Evolutionary conservation across 2,888 invertebrate species (phyloP), one percentile per base, ranked within the genome.

Genomic region (Agrilus cyanescens): DNA sequence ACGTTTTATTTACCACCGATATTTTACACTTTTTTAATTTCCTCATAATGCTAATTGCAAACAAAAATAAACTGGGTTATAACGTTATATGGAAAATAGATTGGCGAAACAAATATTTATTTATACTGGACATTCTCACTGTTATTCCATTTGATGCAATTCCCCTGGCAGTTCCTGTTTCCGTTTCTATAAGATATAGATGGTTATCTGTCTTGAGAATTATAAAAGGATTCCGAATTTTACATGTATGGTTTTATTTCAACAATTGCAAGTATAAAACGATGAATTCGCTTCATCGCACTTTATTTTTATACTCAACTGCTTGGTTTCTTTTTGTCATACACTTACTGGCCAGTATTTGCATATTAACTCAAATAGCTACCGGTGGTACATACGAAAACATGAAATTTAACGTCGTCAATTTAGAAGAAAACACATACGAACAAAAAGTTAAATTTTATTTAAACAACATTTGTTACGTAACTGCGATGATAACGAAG

Each of bases 121-220:
- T 41, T 36, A 37, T 32, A 14, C 25, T 47, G 3, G 38, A 40
- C 12, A 16, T 52, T 8, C 14, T 45, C 2, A 41, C 42, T 13
- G 12, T 46, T 4, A 14, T 52, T 25, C 50, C 50, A 3, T 33
- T 50, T 7, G 50, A 52, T 25, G 32, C 46, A 7, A 20, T 50
- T 10, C 25, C 41, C 16, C 45, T 48, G 38, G 30, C 37, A 29
- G 32, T 46, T 7, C 43, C 49, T 4, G 12, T 14, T 1, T 5
- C 25, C 5, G 12, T 14, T 7, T 36, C 35, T 30, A 4, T 36
- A 4, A 38, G 15, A 8, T 14, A 38, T 12, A 20, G 44, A 5
- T 12, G 37, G 4, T 45, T 39, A 32, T 33, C 37, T 12, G 15
- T 41, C 4, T 37, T 45, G n/a, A 32, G 51, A 14, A 6, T 44